A percentile compares a stretch with the other conserved stretches of the same genome.
Conservation (phyloP, 2,797 vertebrate genomes). For the Cryptoblepharus egeriae region DNA sequence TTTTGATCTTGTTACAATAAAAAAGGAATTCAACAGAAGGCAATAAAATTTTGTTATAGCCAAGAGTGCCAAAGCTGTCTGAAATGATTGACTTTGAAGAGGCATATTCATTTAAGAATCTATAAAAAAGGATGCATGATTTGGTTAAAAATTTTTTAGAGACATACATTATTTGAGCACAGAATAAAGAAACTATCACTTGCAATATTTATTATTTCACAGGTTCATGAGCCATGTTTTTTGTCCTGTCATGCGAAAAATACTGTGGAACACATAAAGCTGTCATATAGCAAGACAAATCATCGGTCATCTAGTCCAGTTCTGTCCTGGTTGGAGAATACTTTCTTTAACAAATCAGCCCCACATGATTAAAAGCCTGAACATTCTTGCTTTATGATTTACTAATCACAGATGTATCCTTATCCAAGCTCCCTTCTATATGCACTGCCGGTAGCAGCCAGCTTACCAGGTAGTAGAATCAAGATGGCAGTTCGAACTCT, state of each 20-base stretch:
- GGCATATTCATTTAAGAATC: constrained; percentile 41
- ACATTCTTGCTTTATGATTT: too few species aligned
- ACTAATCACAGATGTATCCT: too few species aligned
- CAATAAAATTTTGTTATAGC: constrained; percentile 62
- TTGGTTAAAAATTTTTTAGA: constrained; percentile 36
- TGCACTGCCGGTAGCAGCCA: too few species aligned
- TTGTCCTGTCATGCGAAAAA: constrained; percentile 25
- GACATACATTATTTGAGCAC: constrained; percentile 30
- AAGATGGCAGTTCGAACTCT: too few species aligned
- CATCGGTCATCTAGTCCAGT: too few species aligned
- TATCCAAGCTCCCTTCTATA: too few species aligned
- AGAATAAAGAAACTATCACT: constrained; percentile 49
- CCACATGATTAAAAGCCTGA: too few species aligned
- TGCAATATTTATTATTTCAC: constrained; percentile 41
- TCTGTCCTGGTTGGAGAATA: background rate
- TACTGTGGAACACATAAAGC: background rate
- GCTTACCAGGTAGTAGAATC: too few species aligned
- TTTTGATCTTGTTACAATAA: constrained; percentile 77
- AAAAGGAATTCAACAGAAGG: constrained; percentile 74
- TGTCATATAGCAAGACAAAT: background rate
- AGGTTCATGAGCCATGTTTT: background rate
- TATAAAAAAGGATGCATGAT: constrained; percentile 28
- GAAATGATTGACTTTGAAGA: constrained; percentile 69
- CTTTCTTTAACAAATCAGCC: too few species aligned
- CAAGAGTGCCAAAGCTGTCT: constrained; percentile 62